Conservation (phyloP, 2,888 invertebrate species). For the Pristionchus mayeri region DNA sequence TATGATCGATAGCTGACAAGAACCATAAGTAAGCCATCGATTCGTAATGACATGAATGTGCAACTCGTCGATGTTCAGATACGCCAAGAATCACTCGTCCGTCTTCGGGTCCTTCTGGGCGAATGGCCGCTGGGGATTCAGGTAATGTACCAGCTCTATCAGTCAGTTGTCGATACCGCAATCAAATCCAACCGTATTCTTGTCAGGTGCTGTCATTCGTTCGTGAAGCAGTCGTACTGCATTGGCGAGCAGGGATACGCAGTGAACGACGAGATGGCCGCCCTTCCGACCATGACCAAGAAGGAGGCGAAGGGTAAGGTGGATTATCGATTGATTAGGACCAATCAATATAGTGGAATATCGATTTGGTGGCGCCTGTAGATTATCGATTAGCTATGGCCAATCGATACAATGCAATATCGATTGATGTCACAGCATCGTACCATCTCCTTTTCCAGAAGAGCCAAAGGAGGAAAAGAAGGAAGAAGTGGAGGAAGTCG, state of each 20-base stretch:
- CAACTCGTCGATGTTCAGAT: slow-evolving; percentile 53
- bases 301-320: slow-evolving; percentile 51
- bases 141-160: slow-evolving; percentile 71
- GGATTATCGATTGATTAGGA: slow-evolving; percentile 35
- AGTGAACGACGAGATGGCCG: slow-evolving; percentile 50
- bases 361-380: too few species aligned
- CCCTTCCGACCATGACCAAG: slow-evolving; percentile 38
- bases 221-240: slow-evolving; percentile 89
- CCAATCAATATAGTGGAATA: neutral
- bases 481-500: slow-evolving; percentile 50
- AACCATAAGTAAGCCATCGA: too few species aligned
- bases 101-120: slow-evolving; percentile 98
- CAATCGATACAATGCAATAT: too few species aligned
- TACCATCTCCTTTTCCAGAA: neutral
- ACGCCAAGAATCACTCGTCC: slow-evolving; percentile 89
- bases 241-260: slow-evolving; percentile 82
- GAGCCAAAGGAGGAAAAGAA: neutral
- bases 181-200: neutral
- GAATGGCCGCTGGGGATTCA: slow-evolving; percentile 93
- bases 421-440: neutral
- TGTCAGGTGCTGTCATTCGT: slow-evolving; percentile 89
- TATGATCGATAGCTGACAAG: too few species aligned
- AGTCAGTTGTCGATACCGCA: neutral
- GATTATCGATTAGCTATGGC: too few species aligned
- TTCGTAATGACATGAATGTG: neutral